These are phyloP conservation scores for Epizoanthus stellaris DNA, from an alignment of 92 coral and sea anemone genomes.

Conservation along the genomic window DNA sequence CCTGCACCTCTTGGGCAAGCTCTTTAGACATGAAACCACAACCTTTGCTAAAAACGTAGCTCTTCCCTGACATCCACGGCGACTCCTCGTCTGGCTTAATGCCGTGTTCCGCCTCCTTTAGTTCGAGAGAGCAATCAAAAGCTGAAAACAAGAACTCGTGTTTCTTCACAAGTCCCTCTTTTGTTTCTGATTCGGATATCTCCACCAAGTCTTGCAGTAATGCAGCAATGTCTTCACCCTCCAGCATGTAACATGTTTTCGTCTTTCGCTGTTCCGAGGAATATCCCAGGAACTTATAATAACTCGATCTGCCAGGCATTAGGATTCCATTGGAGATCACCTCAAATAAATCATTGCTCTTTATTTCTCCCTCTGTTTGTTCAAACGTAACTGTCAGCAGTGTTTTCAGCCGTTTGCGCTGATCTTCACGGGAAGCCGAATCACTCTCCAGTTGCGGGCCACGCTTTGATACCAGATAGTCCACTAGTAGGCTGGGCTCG, in stretches of 20 bases:
- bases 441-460: no score
- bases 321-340: no score
- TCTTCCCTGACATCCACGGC: background rate
- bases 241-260: conserved; percentile 55
- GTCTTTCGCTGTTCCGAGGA: conserved; percentile 45
- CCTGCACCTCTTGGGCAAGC: conserved; percentile 63
- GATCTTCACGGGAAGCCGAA: no score
- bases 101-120: conserved; percentile 54
- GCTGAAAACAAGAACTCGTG: conserved; percentile 35
- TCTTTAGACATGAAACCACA: conserved; percentile 74
- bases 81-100: conserved; percentile 36
- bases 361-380: no score
- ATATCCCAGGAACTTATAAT: conserved; percentile 56
- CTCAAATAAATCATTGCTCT: no score
- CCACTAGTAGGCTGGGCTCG: no score
- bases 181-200: conserved; percentile 24
- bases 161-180: conserved; percentile 33
- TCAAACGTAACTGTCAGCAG: no score
- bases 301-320: conserved; percentile 47
- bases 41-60: conserved; percentile 58
- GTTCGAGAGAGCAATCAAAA: conserved; percentile 35
- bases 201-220: conserved; percentile 45
- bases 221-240: conserved; percentile 46
- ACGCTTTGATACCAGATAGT: no score
- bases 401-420: background rate